Conservation (phyloP, 2,113 vertebrate genomes). For the Salvator merianae region DNA sequence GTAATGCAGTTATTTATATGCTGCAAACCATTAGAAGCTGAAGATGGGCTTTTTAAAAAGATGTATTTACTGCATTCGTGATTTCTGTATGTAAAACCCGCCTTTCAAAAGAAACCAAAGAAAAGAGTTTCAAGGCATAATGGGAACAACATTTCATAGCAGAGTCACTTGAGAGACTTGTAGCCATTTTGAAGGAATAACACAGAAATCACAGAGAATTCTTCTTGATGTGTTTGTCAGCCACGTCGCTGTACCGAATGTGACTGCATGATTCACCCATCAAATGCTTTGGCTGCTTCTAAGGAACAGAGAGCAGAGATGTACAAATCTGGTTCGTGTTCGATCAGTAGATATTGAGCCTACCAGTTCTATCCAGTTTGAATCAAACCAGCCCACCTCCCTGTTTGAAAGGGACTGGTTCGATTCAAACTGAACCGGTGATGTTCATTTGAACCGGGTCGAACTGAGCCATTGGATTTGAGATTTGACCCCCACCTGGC, state of each 20-base stretch:
- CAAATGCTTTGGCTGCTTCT: no score
- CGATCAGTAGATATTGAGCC: no score
- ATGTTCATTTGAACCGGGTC: no score
- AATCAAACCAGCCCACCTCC: no score
- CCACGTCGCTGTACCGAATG: background rate
- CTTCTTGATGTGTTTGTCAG: background rate
- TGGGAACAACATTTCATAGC: background rate
- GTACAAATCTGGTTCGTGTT: no score
- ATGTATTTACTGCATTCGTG: constrained; percentile 27
- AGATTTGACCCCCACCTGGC: no score
- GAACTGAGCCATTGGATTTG: no score
- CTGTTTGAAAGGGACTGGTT: no score
- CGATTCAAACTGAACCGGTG: no score
- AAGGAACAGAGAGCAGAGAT: background rate
- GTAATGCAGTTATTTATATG: constrained; percentile 56
- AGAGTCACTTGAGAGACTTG: background rate
- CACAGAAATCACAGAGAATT: background rate
- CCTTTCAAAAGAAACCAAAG: background rate
- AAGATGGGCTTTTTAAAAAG: constrained; percentile 46
- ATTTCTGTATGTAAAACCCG: constrained; percentile 37
- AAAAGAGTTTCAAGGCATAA: background rate
- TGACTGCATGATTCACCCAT: background rate
- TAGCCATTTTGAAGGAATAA: background rate
- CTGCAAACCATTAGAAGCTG: constrained; percentile 54
- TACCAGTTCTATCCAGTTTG: no score